Conservation (phyloP, 2,113 vertebrate genomes). For the Ariopsis seemanni region DNA sequence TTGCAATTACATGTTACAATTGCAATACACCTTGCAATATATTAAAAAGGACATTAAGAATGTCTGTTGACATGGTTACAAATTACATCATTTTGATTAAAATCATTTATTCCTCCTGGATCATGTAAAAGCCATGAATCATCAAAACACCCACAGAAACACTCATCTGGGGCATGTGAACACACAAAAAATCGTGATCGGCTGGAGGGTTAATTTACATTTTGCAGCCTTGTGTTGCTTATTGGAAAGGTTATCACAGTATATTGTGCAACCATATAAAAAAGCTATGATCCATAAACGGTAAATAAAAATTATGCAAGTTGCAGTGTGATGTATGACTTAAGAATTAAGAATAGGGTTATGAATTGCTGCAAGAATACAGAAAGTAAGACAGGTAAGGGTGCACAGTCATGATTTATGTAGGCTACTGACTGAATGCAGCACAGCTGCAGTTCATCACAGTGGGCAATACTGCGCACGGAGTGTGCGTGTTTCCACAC, state of each 20-base stretch:
- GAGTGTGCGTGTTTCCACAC: not conserved
- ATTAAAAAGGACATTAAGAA: not conserved
- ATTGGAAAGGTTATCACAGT: not conserved
- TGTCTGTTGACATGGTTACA: constrained; percentile 12
- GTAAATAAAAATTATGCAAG: not conserved
- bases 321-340: constrained; percentile 14
- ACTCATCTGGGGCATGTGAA: constrained; percentile 5
- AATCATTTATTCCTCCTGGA: constrained; percentile 10
- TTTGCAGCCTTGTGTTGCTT: not conserved
- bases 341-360: not conserved
- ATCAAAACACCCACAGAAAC: constrained; percentile 31
- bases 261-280: not conserved
- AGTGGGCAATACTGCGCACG: not conserved
- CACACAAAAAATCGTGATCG: not conserved
- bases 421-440: not conserved
- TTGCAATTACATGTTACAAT: not conserved
- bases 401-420: not conserved
- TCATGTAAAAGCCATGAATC: not conserved
- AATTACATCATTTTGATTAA: not conserved
- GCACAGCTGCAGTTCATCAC: constrained; percentile 14
- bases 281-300: not conserved
- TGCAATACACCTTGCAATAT: not conserved
- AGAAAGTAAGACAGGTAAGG: not conserved
- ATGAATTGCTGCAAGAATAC: constrained; percentile 2
- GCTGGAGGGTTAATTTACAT: constrained; percentile 17